Evolutionary conservation across 2,888 invertebrate species (phyloP).

Genomic region (Dynastes maya): DNA sequence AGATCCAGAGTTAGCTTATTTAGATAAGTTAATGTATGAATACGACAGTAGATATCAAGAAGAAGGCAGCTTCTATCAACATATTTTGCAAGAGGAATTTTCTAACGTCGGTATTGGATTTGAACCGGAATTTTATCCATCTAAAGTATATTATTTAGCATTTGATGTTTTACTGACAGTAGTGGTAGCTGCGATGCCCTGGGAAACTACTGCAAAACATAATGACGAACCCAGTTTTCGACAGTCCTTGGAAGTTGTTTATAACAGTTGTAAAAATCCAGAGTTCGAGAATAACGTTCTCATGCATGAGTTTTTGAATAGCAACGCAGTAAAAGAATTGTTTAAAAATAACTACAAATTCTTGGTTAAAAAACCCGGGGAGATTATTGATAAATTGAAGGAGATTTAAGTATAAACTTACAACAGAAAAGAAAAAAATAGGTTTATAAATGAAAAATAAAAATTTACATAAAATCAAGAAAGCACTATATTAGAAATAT

Average conservation of each 20-base stretch:
- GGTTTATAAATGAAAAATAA: no score
- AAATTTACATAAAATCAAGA: no score
- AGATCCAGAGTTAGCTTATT: constrained; percentile 30
- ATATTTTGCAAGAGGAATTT: constrained; percentile 53
- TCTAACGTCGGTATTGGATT: constrained; percentile 56
- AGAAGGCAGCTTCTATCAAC: constrained; percentile 18
- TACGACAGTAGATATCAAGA: constrained; percentile 42
- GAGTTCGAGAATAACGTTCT: constrained; percentile 63
- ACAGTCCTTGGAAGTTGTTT: constrained; percentile 62
- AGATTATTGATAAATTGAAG: constrained; percentile 51
- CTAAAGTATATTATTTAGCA: constrained; percentile 60
- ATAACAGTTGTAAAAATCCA: constrained; percentile 59
- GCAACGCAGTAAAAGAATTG: constrained; percentile 59
- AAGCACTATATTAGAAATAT: no score
- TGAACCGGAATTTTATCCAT: constrained; percentile 50
- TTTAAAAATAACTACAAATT: constrained; percentile 61
- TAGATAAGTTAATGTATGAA: constrained; percentile 45
- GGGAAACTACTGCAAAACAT: constrained; percentile 62
- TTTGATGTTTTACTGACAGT: constrained; percentile 63
- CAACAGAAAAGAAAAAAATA: no score
- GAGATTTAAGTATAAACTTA: background rate
- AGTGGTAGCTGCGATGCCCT: constrained; percentile 62
- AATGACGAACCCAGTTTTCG: constrained; percentile 62
- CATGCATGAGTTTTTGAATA: constrained; percentile 64
- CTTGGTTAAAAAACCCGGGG: constrained; percentile 59